A percentile compares a stretch with the other conserved stretches of the same genome.
phyloP scores from a whole-genome alignment of 2,113 vertebrate genomes.

The Hippotragus niger region DNA sequence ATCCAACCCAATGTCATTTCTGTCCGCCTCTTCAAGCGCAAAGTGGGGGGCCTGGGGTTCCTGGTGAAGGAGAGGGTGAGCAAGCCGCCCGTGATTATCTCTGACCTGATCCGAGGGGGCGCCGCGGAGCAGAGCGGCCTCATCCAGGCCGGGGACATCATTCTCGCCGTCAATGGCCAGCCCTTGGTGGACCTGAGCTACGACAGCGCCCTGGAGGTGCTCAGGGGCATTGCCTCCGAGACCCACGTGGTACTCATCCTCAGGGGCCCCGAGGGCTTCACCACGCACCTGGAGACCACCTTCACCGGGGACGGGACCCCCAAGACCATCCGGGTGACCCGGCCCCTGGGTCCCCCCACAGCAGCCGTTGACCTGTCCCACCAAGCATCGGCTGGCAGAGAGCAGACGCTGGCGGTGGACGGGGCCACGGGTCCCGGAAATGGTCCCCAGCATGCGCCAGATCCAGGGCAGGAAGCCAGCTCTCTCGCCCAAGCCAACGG shows the following conservation, averaged over 20 bases:
- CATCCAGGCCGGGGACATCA: conserved; percentile 96
- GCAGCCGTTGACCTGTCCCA: conserved; percentile 85
- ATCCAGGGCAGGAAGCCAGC: conserved; percentile 68
- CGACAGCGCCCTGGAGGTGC: conserved; percentile 90
- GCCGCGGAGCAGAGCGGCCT: conserved; percentile 96
- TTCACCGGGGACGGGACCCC: conserved; percentile 92
- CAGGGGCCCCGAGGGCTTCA: conserved; percentile 95
- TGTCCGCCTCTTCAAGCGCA: conserved; percentile 95
- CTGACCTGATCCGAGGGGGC: conserved; percentile 94
- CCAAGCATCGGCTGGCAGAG: conserved; percentile 80
- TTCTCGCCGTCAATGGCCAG: conserved; percentile 94
- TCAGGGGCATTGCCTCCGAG: conserved; percentile 92
- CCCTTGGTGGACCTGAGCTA: conserved; percentile 95
- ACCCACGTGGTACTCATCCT: conserved; percentile 96
- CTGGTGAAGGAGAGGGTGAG: conserved; percentile 95
- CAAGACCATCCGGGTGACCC: conserved; percentile 92
- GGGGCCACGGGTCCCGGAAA: background rate
- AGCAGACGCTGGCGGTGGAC: conserved; percentile 82
- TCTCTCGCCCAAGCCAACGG: conserved; percentile 75
- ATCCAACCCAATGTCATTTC: conserved; percentile 99
- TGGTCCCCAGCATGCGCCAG: conserved; percentile 49
- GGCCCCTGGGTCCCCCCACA: conserved; percentile 81
- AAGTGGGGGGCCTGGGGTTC: conserved; percentile 95
- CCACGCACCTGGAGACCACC: conserved; percentile 97
- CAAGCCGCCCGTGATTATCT: conserved; percentile 95